Percentiles rank a stretch among this genome's conserved stretches.
Conservation (phyloP, 1,140 invertebrate genomes). For the Akabosia matsudoensis region DNA sequence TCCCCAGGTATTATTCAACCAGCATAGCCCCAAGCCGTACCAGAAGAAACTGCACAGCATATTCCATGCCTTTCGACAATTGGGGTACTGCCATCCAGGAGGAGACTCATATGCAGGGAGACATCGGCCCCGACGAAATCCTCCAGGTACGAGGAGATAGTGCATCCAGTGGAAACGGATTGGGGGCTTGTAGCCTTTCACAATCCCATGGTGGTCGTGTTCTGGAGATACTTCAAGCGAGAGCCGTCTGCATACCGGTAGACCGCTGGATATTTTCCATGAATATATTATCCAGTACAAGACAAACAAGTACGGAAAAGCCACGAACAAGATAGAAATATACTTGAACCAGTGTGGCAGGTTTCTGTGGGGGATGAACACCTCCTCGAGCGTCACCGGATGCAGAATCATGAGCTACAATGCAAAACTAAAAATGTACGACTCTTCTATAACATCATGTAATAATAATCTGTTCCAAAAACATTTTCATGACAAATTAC, state of each 20-base stretch:
- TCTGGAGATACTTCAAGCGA: not conserved
- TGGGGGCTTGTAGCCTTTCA: not conserved
- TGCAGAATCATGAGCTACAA: no score
- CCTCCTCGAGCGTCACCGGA: no score
- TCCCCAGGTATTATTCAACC: not conserved
- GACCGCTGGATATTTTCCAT: no score
- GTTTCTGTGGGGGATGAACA: no score
- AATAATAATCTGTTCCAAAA: no score
- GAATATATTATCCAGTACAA: no score
- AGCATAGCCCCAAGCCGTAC: not conserved
- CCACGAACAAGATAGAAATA: not conserved
- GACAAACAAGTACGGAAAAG: no score
- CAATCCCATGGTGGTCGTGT: not conserved
- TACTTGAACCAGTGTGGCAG: not conserved
- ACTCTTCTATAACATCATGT: no score
- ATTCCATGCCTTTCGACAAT: not conserved
- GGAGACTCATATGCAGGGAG: not conserved
- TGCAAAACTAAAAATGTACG: no score
- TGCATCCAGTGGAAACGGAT: not conserved
- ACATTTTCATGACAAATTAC: no score
- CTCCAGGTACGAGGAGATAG: not conserved
- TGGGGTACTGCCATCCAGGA: not conserved
- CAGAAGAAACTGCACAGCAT: not conserved
- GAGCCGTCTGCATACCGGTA: no score
- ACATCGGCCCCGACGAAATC: not conserved